Evolutionary conservation across 2,888 invertebrate genomes (phyloP).

Genomic region (Cepaea hortensis): DNA sequence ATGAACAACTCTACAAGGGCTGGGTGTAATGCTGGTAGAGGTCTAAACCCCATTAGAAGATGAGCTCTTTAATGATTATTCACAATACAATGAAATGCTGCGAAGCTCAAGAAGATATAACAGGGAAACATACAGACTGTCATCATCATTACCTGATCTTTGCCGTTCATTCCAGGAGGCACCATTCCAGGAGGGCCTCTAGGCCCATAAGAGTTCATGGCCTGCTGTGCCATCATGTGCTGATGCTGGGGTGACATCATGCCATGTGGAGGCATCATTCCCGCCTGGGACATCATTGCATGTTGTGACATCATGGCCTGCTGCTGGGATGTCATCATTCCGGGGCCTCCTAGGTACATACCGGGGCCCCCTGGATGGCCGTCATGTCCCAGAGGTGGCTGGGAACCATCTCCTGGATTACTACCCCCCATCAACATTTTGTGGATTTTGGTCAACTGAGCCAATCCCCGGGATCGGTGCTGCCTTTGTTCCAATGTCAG

Average conservation of each 20-base stretch:
- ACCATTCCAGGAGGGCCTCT: slow-evolving; percentile 56
- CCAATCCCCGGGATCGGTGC: slow-evolving; percentile 93
- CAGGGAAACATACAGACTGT: not conserved
- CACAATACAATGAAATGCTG: too few relatives aligned
- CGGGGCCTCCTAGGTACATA: slow-evolving; percentile 37
- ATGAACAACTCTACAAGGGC: not conserved
- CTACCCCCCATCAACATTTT: slow-evolving; percentile 51
- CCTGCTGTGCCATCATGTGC: slow-evolving; percentile 64
- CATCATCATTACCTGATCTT: slow-evolving; percentile 36
- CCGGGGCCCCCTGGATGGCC: slow-evolving; percentile 36
- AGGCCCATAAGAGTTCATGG: slow-evolving; percentile 63
- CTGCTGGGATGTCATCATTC: slow-evolving; percentile 42
- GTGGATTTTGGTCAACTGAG: slow-evolving; percentile 89
- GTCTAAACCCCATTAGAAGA: not conserved
- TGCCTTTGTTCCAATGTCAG: slow-evolving; percentile 96
- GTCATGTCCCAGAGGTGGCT: slow-evolving; percentile 57
- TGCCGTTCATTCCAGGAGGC: slow-evolving; percentile 44
- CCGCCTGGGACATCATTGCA: slow-evolving; percentile 62
- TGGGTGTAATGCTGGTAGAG: not conserved
- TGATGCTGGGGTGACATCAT: slow-evolving; percentile 61
- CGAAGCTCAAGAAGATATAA: not conserved
- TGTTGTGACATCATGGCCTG: slow-evolving; percentile 56
- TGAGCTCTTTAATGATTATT: too few relatives aligned
- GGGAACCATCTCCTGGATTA: slow-evolving; percentile 45
- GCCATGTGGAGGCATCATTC: slow-evolving; percentile 65